Evolutionary conservation across 2,797 vertebrate genomes (phyloP).

Genomic region (Characodon lateralis): DNA sequence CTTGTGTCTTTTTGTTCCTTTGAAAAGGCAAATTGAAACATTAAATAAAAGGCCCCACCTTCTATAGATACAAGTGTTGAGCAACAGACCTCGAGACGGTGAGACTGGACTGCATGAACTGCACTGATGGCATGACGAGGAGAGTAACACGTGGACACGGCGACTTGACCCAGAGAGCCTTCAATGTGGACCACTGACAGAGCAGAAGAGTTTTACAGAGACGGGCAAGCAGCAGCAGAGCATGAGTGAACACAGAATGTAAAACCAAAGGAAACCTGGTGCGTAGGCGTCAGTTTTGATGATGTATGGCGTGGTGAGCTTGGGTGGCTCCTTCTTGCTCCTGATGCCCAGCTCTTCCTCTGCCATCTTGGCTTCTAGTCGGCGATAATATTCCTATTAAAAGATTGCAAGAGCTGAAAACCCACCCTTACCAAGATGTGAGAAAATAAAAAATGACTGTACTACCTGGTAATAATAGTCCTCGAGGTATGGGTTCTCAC

Average conservation of each 20-base stretch:
- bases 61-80: background rate
- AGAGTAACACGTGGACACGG: slow-evolving; percentile 94
- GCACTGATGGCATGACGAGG: slow-evolving; percentile 93
- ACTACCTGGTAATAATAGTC: slow-evolving; percentile 88
- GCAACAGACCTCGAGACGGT: slow-evolving; percentile 66
- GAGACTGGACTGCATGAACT: slow-evolving; percentile 79
- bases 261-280: slow-evolving; percentile 78
- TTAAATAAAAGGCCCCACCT: background rate
- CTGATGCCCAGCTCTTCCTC: slow-evolving; percentile 88
- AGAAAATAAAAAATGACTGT: background rate
- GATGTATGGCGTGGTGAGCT: slow-evolving; percentile 92
- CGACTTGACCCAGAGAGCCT: slow-evolving; percentile 94
- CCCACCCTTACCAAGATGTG: background rate
- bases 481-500: slow-evolving; percentile 88
- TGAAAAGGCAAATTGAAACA: fast-evolving
- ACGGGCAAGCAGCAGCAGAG: background rate
- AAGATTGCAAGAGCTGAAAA: background rate
- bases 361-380: slow-evolving; percentile 85
- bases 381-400: slow-evolving; percentile 87
- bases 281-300: slow-evolving; percentile 88
- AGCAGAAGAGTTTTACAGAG: background rate
- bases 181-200: slow-evolving; percentile 91
- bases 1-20: slow-evolving; percentile 83
- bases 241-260: background rate
- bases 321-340: slow-evolving; percentile 85